Evolutionary conservation across 2,888 invertebrate species (phyloP).

Genomic region (Cremastobaeus sp.): DNA sequence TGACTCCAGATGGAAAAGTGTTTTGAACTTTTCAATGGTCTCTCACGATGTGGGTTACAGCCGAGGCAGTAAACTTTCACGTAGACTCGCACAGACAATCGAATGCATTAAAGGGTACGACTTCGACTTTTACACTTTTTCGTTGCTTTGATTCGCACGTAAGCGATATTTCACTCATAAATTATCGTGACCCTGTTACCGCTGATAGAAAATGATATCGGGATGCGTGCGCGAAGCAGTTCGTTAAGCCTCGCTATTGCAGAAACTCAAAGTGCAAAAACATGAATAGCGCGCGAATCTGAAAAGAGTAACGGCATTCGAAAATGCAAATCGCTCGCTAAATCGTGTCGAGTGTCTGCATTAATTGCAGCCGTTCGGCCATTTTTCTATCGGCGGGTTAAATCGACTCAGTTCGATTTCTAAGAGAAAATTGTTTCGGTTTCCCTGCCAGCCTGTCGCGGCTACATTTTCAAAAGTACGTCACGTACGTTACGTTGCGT

Average conservation of each 20-base stretch:
- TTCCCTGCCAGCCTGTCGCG: no score
- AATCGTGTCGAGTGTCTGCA: no score
- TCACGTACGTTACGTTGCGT: background rate
- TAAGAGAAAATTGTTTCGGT: no score
- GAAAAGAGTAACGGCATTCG: no score
- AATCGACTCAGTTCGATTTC: no score
- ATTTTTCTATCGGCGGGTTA: no score
- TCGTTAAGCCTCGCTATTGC: no score
- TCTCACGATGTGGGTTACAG: conserved; percentile 11
- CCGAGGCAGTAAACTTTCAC: conserved; percentile 25
- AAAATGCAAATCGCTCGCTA: no score
- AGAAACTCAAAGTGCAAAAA: no score
- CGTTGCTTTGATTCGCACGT: background rate
- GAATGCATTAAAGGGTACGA: conserved; percentile 11
- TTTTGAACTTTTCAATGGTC: conserved; percentile 32
- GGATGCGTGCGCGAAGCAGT: background rate
- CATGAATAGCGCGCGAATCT: no score
- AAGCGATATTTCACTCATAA: conserved; percentile 1
- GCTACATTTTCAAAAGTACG: no score
- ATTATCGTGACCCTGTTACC: conserved; percentile 9
- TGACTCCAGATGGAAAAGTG: conserved; percentile 5
- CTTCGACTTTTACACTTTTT: conserved; percentile 7
- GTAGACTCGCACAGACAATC: conserved; percentile 13
- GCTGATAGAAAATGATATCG: background rate
- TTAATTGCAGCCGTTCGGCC: no score